Evolutionary conservation across 2,888 invertebrate genomes (phyloP), one percentile per base, ranked within the genome.

Genomic region (Aphidius colemani): DNA sequence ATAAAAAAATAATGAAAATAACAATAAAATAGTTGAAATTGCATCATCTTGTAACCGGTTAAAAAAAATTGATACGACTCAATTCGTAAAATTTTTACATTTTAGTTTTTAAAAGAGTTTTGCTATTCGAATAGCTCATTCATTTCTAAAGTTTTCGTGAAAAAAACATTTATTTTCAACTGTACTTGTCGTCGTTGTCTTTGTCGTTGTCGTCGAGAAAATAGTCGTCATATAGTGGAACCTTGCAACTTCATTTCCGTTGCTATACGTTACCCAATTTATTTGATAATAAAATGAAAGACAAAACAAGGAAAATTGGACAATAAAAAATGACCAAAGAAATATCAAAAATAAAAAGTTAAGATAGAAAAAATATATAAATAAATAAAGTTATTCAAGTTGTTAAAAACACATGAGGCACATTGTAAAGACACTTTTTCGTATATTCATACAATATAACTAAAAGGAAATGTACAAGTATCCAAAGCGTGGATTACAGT

Each of bases 401-500:
- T 18, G 59, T 59, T 63, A 63, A 59, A 59, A 63, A 53, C 45
- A 59, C 53, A 53, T 49, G 41, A 53, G 50, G n/a, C 13, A 44
- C 56, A 30, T 30, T 30, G 30, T 30, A 30, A 30, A 30, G 30
- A 53, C 59, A 59, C 39, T 48, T 18, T 51, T 53, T 30, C 7
- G 45, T 39, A 44, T n/a, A 13, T 43, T 30, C 6, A 46, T 59
- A 39, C 9, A n/a, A 48, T 48, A 11, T n/a, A 7, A n/a, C n/a
- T 7, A 48, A 48, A n/a, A 48, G 40, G 41, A 44, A 55, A 40
- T 53, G 63, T 63, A 66, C 57, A 61, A 64, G 64, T 64, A 68
- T 66, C 66, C 65, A 61, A 64, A 66, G 62, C 64, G 62, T 64
- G 66, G 67, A 68, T 66, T 66, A 68, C 58, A 51, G 62, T 45